A percentile compares a stretch with the other conserved stretches of the same genome.
These are phyloP conservation scores for Nibea coibor DNA, from an alignment of 2,113 vertebrate genomes.

Conservation along the genomic window DNA sequence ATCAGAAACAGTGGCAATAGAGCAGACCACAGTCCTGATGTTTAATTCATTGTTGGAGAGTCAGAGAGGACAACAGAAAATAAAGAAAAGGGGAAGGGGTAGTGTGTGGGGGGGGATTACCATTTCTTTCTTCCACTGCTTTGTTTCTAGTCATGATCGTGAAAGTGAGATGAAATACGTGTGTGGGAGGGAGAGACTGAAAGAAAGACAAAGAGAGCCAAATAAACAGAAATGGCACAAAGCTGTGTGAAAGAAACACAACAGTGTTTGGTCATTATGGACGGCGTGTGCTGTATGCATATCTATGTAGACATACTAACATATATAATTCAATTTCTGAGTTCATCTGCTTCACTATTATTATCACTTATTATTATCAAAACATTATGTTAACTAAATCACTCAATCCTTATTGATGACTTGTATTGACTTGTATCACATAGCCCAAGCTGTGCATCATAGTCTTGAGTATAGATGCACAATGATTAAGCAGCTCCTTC, in stretches of 20 bases:
- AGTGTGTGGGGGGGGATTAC: conserved; percentile 30
- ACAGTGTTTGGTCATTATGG: conserved; percentile 49
- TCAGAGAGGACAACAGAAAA: conserved; percentile 65
- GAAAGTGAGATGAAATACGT: conserved; percentile 52
- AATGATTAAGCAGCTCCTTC: not conserved
- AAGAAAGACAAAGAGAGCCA: conserved; percentile 39
- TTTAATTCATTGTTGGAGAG: conserved; percentile 65
- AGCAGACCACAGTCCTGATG: conserved; percentile 41
- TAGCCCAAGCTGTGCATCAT: no score
- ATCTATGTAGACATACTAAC: conserved; percentile 41
- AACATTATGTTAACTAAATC: no score
- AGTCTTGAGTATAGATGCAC: no score
- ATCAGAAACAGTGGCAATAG: conserved; percentile 38
- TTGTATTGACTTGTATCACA: no score
- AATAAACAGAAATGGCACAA: conserved; percentile 23
- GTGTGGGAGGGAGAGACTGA: conserved; percentile 43
- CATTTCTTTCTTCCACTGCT: conserved; percentile 50
- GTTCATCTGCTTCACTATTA: conserved; percentile 6
- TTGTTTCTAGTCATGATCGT: conserved; percentile 42
- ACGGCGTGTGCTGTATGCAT: conserved; percentile 58
- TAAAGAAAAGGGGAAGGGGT: conserved; percentile 44
- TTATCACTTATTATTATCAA: no score
- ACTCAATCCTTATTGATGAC: no score
- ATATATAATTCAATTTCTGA: conserved; percentile 7
- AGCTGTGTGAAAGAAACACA: conserved; percentile 20